phyloP scores from a whole-genome alignment of 30 jellyfish, hydroid and myxozoan species.

The Haliclystus octoradiatus region DNA sequence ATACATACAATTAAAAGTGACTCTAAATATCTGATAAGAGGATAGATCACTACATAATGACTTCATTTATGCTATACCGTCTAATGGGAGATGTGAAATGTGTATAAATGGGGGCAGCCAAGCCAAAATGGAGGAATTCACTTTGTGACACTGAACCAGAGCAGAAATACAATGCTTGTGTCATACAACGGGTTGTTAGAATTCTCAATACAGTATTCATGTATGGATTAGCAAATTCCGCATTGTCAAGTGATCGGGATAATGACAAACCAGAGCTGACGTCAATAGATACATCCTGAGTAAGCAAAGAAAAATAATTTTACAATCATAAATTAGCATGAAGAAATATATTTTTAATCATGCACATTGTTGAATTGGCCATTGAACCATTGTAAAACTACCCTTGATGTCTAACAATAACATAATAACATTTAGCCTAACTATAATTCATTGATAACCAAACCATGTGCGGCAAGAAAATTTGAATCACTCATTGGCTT shows the following conservation, averaged over 20 bases:
- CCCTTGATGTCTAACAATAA: no score
- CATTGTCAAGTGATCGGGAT: conserved; percentile 54
- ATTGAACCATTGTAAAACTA: no score
- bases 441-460: no score
- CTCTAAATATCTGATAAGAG: no score
- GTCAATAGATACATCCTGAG: conserved; percentile 43
- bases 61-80: conserved; percentile 35
- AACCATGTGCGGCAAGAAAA: no score
- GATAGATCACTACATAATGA: no score
- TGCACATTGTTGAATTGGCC: not conserved
- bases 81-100: conserved; percentile 98
- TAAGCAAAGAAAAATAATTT: not conserved
- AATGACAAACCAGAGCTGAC: conserved; percentile 56
- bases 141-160: conserved; percentile 69
- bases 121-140: conserved; percentile 74
- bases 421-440: no score
- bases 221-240: conserved; percentile 69
- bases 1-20: no score
- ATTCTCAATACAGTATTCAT: conserved; percentile 68
- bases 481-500: no score
- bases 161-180: conserved; percentile 82
- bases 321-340: not conserved
- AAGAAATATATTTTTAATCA: not conserved
- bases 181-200: conserved; percentile 87
- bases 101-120: conserved; percentile 94